Base-by-base conservation (phyloP, 2,797 vertebrate genomes). In the Anguilla anguilla region DNA sequence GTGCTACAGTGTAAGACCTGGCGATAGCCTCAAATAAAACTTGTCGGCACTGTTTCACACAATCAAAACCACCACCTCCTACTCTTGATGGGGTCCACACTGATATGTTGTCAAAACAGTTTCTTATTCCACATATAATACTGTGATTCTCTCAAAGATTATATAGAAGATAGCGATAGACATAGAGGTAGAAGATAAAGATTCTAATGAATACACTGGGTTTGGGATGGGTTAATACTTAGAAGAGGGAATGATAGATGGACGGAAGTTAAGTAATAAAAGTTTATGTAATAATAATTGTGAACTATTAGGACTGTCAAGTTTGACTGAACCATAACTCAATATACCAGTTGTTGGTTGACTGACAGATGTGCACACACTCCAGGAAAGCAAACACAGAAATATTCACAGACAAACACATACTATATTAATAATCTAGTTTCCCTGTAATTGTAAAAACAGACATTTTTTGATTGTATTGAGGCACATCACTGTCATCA, bases 401-500 rank as follows among this genome's bases (percentile, higher is more conserved):
- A 46, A 90, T 85, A 86, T 64, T 74, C 90, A 85, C 57, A 91
- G 74, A 82, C 89, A 91, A 89, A 89, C 89, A 57, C 35, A 79
- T 74, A 89, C 86, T 89, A 82, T 49, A n/a, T 82, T 82, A 49
- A 39, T 22, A 13, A 31, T 77, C 4, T n/a, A 15, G 4, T 77
- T 69, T 69, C 15, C 74, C 13, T 43, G 43, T 4, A 77, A 35
- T 77, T 77, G 17, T 77, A 51, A 67, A 83, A 90, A 87, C 72
- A 93, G 90, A 92, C 86, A 90, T 89, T 89, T 13, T 91, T 51
- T 88, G 89, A 92, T 92, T 83, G 92, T 87, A 91, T 90, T 91
- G 86, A 87, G 84, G 83, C 90, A 84, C 74, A 90, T 92, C 39
- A 51, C 49, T 89, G 90, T 90, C 88, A 87, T 88, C 46, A 82